A percentile compares a stretch with the other conserved stretches of the same genome.
Conservation (phyloP, 2,888 invertebrate species). For the Stenodema calcarata region DNA sequence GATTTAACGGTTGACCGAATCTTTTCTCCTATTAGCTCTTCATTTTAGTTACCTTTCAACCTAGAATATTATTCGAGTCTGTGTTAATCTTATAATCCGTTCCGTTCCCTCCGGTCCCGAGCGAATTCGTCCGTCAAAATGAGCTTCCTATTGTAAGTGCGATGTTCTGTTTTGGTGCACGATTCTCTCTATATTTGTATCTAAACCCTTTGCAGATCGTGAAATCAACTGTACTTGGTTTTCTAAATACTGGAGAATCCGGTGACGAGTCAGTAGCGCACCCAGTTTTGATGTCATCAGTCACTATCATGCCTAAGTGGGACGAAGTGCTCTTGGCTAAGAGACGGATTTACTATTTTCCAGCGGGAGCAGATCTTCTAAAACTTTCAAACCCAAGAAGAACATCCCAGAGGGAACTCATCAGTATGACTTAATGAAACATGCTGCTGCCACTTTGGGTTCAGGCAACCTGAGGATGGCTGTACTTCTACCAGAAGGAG, state of each 20-base stretch:
- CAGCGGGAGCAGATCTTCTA: conserved; percentile 88
- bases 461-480: conserved; percentile 96
- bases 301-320: neutral
- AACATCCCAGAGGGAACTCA: conserved; percentile 98
- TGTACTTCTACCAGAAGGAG: conserved; percentile 96
- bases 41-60: neutral
- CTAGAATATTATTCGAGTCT: neutral
- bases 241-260: neutral
- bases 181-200: conserved; percentile 11
- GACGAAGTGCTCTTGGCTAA: neutral
- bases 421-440: conserved; percentile 98
- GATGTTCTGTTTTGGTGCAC: conserved; percentile 19
- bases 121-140: conserved; percentile 39
- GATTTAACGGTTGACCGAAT: conserved; percentile 34
- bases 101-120: neutral
- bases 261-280: neutral
- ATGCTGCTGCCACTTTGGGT: conserved; percentile 97
- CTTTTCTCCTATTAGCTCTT: neutral
- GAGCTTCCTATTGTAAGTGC: conserved; percentile 56
- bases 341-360: neutral
- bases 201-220: neutral
- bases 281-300: neutral
- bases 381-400: conserved; percentile 98
- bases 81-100: neutral
- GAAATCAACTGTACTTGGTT: neutral